These are phyloP conservation scores for Corythucha ciliata DNA, from an alignment of 2,888 invertebrate species.

Conservation along the genomic window DNA sequence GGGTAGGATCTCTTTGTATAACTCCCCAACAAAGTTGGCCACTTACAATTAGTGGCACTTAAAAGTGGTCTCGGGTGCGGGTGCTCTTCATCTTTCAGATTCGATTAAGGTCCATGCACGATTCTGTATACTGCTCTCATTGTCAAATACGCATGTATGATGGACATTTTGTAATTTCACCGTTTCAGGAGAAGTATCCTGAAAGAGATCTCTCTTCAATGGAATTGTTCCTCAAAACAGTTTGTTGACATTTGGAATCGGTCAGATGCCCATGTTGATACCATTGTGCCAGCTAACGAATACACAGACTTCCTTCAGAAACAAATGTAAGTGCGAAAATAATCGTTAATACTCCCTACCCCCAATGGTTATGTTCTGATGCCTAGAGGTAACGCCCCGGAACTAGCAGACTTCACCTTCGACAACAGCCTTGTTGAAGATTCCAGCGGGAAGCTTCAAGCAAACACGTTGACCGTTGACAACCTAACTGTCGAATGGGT, in stretches of 20 bases:
- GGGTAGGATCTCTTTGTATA: too few species aligned
- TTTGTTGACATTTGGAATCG: slow-evolving; percentile 68
- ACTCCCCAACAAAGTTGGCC: too few species aligned
- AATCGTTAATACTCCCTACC: too few species aligned
- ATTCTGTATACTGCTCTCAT: too few species aligned
- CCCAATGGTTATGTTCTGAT: too few species aligned
- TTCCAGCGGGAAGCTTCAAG: slow-evolving; percentile 73
- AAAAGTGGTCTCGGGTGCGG: too few species aligned
- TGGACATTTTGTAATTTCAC: too few species aligned
- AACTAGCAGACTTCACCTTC: slow-evolving; percentile 70
- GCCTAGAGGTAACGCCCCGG: slow-evolving; percentile 41
- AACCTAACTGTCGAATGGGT: slow-evolving; percentile 87
- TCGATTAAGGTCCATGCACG: too few species aligned
- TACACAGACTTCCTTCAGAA: slow-evolving; percentile 64
- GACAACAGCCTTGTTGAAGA: slow-evolving; percentile 82
- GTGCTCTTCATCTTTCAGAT: too few species aligned
- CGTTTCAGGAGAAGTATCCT: slow-evolving; percentile 65
- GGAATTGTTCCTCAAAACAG: slow-evolving; percentile 71
- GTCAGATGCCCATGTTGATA: slow-evolving; percentile 65
- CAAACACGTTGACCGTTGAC: slow-evolving; percentile 83
- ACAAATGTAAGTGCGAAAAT: slow-evolving; percentile 28
- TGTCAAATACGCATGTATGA: too few species aligned
- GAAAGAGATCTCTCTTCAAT: slow-evolving; percentile 66
- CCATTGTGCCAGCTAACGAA: slow-evolving; percentile 73
- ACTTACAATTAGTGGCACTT: too few species aligned